phyloP scores from a whole-genome alignment of 2,797 vertebrate species.

The Tympanoctomys barrerae region DNA sequence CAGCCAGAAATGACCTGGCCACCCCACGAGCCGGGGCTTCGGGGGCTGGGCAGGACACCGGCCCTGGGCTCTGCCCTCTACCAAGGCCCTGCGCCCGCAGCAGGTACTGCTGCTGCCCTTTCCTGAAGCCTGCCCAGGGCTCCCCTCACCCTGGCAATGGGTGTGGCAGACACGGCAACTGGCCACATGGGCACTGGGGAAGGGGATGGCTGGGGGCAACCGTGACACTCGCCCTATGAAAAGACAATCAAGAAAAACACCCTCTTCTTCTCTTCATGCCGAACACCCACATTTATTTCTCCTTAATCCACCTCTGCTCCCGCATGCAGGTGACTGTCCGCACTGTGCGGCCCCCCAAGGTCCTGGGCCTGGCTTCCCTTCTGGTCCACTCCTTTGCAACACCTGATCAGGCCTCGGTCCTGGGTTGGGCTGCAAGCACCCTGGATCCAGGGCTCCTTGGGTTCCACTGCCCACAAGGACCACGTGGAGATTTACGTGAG shows the following conservation, averaged over 20 bases:
- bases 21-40: background rate
- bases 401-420: background rate
- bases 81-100: background rate
- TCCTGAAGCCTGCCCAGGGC: background rate
- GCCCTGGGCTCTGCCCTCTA: background rate
- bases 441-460: background rate
- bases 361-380: background rate
- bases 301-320: background rate
- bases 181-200: background rate
- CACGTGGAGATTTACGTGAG: background rate
- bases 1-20: background rate
- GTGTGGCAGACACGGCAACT: background rate
- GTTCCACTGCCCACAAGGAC: background rate
- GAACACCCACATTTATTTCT: background rate
- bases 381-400: background rate
- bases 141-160: background rate
- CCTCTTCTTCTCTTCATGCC: background rate
- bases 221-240: background rate
- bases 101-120: background rate
- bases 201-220: background rate
- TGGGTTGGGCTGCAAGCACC: background rate
- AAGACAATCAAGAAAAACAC: background rate
- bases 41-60: background rate
- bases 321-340: accelerated
- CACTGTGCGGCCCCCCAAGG: too few relatives aligned